Base-by-base conservation (phyloP, 2,113 vertebrate genomes). In the Macaca mulatta region DNA sequence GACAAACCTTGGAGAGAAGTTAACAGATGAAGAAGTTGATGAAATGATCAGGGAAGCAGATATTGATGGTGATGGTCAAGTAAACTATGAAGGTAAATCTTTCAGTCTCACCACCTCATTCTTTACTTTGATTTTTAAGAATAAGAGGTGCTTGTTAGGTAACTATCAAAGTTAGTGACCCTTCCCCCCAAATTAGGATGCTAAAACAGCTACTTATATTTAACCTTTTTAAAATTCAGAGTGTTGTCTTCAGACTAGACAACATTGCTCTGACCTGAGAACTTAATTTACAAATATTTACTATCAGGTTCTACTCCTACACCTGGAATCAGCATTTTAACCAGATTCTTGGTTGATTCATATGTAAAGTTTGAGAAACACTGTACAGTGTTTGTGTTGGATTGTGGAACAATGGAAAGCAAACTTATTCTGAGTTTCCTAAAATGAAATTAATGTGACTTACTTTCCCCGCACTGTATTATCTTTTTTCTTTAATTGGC, bases 1-100 rank as follows among this genome's bases (percentile, higher is more conserved):
- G 99, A 99, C 99, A 99, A 99, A 99, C 98, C 99, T 99, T 70
- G 99, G 99, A 30, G 99, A 99, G 98, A 99, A 99, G 98, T 98
- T 99, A 98, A 99, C 99, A 97, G 99, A 99, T 95, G 99, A 99
- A 98, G 99, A 99, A 97, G 99, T 99, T 96, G 99, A 99, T 92
- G 99, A 99, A 98, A 99, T 99, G 99, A 99, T 99, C 99, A 99
- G 99, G 99, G 99, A 99, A 99, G 99, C 99, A 99, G 99, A 99
- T 98, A 99, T 99, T 98, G 99, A 99, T 97, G 99, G 99, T 97
- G 99, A 99, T 95, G 99, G 99, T 98, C 99, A 99, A 99, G 99
- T 99, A 99, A 99, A 99, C 99, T 99, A 99, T 98, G 99, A 99
- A 99, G 99, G 99, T 99, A 98, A 98, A 97, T 61, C 77, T 12